phyloP scores from a whole-genome alignment of 2,888 invertebrate genomes.

The Graphium colonna region DNA sequence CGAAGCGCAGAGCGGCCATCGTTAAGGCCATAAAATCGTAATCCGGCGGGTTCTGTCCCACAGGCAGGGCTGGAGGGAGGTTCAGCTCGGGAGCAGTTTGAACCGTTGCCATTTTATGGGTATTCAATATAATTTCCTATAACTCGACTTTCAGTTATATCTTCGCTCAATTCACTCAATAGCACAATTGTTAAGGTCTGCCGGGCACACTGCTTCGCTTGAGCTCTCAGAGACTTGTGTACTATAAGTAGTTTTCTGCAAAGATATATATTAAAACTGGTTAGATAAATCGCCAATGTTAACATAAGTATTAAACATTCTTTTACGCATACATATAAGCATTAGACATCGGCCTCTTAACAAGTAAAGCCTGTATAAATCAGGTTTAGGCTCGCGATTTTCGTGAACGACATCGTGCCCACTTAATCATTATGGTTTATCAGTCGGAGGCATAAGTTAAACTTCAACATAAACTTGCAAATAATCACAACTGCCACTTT shows the following conservation, averaged over 20 bases:
- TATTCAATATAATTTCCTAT: neutral
- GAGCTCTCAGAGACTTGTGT: conserved; percentile 39
- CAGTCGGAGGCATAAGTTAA: conserved; percentile 29
- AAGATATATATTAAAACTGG: conserved; percentile 5
- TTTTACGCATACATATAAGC: too few relatives aligned
- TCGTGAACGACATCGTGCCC: conserved; percentile 18
- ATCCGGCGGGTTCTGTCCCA: conserved; percentile 53
- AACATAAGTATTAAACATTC: too few relatives aligned
- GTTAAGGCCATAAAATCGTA: conserved; percentile 67
- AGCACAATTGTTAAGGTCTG: neutral
- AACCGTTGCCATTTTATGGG: conserved; percentile 56
- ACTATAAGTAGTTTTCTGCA: conserved; percentile 11
- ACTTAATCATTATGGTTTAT: conserved; percentile 16
- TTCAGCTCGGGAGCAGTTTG: conserved; percentile 58
- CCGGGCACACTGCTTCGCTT: conserved; percentile 38
- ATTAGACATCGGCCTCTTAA: neutral
- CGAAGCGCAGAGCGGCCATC: conserved; percentile 70
- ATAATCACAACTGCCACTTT: conserved; percentile 30
- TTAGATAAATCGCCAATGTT: conserved; percentile 6
- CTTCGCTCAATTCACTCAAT: neutral
- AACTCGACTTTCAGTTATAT: conserved; percentile 25
- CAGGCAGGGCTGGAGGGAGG: conserved; percentile 51
- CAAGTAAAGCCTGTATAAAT: neutral
- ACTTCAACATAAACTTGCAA: conserved; percentile 33
- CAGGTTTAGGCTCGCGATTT: neutral